A percentile compares a stretch with the other conserved stretches of the same genome.
phyloP scores from a whole-genome alignment of 2,113 vertebrate genomes.

The Mustela lutreola region DNA sequence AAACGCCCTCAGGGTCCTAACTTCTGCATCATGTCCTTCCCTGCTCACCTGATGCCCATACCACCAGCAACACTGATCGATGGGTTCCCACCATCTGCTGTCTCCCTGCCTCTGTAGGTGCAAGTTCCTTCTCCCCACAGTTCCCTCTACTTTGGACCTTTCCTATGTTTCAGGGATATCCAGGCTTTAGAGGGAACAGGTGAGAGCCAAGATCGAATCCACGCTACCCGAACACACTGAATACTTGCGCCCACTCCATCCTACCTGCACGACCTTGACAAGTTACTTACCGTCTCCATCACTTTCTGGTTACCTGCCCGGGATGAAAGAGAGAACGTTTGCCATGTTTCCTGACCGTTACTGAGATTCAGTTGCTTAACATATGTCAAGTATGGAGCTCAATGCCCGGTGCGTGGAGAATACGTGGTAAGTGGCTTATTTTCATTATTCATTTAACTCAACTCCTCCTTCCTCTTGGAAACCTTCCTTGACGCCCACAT shows the following conservation, averaged over 20 bases:
- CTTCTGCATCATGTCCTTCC: fast-evolving
- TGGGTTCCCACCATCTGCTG: background rate
- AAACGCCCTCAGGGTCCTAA: fast-evolving
- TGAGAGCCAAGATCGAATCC: background rate
- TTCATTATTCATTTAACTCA: conserved; percentile 50
- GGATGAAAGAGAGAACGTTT: background rate
- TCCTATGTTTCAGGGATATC: background rate
- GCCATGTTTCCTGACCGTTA: background rate
- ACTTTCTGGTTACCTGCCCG: background rate
- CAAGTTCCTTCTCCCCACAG: background rate
- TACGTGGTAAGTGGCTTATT: background rate
- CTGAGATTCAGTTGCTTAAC: background rate
- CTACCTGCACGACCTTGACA: background rate
- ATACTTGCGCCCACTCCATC: background rate
- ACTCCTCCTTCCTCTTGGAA: background rate
- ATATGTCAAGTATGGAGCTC: background rate
- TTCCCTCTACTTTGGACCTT: background rate
- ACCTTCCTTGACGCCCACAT: background rate
- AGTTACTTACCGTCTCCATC: conserved; percentile 51
- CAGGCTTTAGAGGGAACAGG: background rate
- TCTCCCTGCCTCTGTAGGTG: background rate
- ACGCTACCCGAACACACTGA: background rate
- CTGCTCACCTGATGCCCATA: fast-evolving
- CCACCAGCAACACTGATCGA: background rate
- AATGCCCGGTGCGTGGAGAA: background rate